A percentile compares a stretch with the other conserved stretches of the same genome.
These are phyloP conservation scores for Rousettus leschenaultii DNA, from an alignment of 2,113 vertebrate genomes.

Conservation along the genomic window DNA sequence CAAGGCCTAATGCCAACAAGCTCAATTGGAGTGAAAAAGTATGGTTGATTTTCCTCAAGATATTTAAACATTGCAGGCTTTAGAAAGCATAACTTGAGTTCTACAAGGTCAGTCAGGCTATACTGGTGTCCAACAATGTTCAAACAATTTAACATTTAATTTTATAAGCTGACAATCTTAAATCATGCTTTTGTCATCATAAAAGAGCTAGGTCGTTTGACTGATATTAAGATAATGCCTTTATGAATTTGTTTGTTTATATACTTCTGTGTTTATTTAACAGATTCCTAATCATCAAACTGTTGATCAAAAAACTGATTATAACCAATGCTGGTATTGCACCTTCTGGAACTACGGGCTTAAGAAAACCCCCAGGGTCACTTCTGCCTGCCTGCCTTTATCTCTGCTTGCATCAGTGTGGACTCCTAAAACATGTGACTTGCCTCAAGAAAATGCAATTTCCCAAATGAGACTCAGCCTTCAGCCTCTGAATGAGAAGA, in stretches of 20 bases:
- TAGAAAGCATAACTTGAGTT: neutral
- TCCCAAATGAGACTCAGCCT: conserved; percentile 74
- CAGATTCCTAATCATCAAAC: conserved; percentile 90
- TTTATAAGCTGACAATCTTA: neutral
- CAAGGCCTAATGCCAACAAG: neutral
- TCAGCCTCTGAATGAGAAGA: conserved; percentile 77
- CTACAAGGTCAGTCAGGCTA: neutral
- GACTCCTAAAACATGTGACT: conserved; percentile 84
- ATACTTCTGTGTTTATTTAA: conserved; percentile 56
- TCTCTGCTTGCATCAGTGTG: conserved; percentile 84
- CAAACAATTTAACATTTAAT: neutral
- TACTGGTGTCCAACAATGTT: neutral
- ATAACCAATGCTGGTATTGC: conserved; percentile 85
- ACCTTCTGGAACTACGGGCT: conserved; percentile 88
- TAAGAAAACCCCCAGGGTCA: conserved; percentile 83
- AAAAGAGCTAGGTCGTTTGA: neutral
- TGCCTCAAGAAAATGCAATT: conserved; percentile 81
- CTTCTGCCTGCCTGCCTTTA: conserved; percentile 80
- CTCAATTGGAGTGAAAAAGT: neutral
- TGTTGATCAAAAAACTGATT: conserved; percentile 80
- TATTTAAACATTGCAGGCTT: neutral
- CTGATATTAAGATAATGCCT: neutral
- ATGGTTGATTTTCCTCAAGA: neutral
- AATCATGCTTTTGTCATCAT: neutral
- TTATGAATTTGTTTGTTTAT: neutral